These are phyloP conservation scores for Lithophane leautieri DNA, from an alignment of 2,888 invertebrate genomes.

Conservation along the genomic window DNA sequence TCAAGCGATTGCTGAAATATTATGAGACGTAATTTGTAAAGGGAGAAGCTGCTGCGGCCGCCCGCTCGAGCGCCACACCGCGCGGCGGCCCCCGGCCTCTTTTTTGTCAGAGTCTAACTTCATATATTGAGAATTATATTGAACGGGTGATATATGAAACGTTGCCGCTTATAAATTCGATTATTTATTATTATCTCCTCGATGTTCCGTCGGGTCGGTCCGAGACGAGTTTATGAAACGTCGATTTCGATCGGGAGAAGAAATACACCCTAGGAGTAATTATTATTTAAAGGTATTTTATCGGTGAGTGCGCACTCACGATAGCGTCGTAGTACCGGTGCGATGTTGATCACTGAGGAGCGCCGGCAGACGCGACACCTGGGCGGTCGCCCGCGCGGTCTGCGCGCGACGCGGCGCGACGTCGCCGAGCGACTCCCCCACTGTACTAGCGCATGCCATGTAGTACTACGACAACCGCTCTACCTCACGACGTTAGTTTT, in stretches of 20 bases:
- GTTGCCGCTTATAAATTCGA: slow-evolving; percentile 89
- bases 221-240: slow-evolving; percentile 90
- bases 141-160: slow-evolving; percentile 91
- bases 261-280: slow-evolving; percentile 89
- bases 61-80: slow-evolving; percentile 84
- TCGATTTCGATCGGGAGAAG: slow-evolving; percentile 90
- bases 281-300: slow-evolving; percentile 88
- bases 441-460: slow-evolving; percentile 72
- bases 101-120: slow-evolving; percentile 88
- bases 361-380: slow-evolving; percentile 58
- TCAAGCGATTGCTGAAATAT: slow-evolving; percentile 94
- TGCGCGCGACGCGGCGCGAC: slow-evolving; percentile 44
- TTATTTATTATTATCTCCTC: slow-evolving; percentile 89
- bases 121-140: slow-evolving; percentile 90
- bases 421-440: slow-evolving; percentile 60
- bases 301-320: slow-evolving; percentile 84
- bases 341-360: slow-evolving; percentile 89
- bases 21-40: slow-evolving; percentile 88
- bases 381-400: slow-evolving; percentile 38
- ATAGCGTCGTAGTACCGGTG: slow-evolving; percentile 87
- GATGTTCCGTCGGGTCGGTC: slow-evolving; percentile 89
- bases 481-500: slow-evolving; percentile 88
- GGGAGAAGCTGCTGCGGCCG: slow-evolving; percentile 86
- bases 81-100: slow-evolving; percentile 82
- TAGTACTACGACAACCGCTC: slow-evolving; percentile 84